Percentiles rank a stretch among this genome's conserved stretches.
These are phyloP conservation scores for Megalopta genalis DNA, from an alignment of 1,140 invertebrate genomes.

Conservation along the genomic window DNA sequence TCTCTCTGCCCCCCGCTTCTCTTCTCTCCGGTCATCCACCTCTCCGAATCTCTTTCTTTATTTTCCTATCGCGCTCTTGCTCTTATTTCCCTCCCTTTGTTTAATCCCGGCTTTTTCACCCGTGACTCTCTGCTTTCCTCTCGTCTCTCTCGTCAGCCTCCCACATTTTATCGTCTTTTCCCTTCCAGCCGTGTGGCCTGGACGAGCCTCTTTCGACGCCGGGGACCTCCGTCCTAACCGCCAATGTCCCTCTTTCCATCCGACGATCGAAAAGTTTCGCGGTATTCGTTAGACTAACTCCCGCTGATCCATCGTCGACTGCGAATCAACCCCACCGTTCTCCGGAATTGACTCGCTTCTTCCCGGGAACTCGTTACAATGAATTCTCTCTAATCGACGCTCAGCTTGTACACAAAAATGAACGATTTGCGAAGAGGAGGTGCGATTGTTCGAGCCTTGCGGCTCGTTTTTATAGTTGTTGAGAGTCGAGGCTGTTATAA, in stretches of 20 bases:
- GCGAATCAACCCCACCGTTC: no score
- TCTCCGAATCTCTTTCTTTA: neutral
- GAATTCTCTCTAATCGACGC: no score
- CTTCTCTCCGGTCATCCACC: neutral
- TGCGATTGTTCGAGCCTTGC: no score
- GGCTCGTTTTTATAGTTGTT: no score
- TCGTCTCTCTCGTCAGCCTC: neutral
- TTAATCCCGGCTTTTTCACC: constrained; percentile 11
- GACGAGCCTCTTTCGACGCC: neutral
- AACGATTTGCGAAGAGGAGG: no score
- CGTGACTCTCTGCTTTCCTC: neutral
- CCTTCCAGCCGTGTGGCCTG: neutral
- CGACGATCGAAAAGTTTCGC: constrained; percentile 39
- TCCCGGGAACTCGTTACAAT: no score
- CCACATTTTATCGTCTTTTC: neutral
- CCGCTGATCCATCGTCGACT: neutral
- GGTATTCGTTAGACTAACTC: constrained; percentile 50
- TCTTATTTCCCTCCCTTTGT: neutral
- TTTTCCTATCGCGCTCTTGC: neutral
- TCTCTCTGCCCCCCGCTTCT: neutral
- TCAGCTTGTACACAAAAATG: no score
- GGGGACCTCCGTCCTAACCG: neutral
- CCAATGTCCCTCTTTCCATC: constrained; percentile 19
- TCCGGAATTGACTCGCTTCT: no score
- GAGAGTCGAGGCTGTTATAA: no score